Evolutionary conservation across 2,797 vertebrate genomes (phyloP).

Genomic region (Anguilla marmorata): DNA sequence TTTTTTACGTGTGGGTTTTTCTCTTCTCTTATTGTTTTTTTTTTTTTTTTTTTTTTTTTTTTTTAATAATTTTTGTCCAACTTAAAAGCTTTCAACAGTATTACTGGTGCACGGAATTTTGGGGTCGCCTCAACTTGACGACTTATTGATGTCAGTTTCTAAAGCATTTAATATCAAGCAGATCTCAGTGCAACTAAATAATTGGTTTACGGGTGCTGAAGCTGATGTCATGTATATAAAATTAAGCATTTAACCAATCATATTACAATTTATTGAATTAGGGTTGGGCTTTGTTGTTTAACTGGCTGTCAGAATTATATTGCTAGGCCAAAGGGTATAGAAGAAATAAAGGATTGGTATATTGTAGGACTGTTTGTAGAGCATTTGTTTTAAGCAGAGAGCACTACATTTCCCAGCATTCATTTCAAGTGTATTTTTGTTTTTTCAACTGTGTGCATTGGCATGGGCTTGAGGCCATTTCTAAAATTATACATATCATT

Average conservation of each 20-base stretch:
- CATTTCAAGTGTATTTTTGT: conserved; percentile 21
- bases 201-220: background rate
- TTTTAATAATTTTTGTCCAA: background rate
- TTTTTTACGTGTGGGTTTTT: background rate
- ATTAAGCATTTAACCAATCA: conserved; percentile 11
- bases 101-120: conserved; percentile 14
- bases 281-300: background rate
- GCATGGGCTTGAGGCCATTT: background rate
- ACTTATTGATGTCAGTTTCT: conserved; percentile 16
- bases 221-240: conserved; percentile 23
- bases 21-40: background rate
- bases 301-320: background rate
- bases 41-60: background rate
- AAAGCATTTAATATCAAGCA: background rate
- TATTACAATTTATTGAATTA: background rate
- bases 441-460: conserved; percentile 1
- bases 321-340: background rate
- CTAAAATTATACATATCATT: conserved; percentile 35
- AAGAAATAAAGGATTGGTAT: background rate
- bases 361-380: background rate
- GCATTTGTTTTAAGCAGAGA: background rate
- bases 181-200: background rate
- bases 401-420: conserved; percentile 2
- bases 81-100: conserved; percentile 6
- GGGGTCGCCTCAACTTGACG: background rate